These are phyloP conservation scores for Euwallacea fornicatus DNA, from an alignment of 1,140 invertebrate genomes.

Conservation along the genomic window DNA sequence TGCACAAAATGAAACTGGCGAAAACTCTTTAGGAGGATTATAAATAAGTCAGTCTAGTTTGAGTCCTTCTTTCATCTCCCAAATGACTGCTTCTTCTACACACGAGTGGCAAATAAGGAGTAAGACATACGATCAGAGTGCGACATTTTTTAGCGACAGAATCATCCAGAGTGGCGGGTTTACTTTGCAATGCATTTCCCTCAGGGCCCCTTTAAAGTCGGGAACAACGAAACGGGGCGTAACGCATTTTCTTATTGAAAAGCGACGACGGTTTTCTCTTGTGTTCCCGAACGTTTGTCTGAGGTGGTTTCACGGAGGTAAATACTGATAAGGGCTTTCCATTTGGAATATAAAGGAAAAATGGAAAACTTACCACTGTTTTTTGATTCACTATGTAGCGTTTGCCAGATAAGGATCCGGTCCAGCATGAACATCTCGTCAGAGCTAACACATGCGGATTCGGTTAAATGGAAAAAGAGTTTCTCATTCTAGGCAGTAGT, in stretches of 20 bases:
- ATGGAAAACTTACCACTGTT: too few species aligned
- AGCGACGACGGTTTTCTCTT: slow-evolving; percentile 19
- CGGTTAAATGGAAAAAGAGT: too few species aligned
- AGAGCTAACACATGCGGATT: too few species aligned
- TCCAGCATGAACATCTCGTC: too few species aligned
- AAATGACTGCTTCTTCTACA: slow-evolving; percentile 27
- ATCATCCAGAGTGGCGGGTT: slow-evolving; percentile 35
- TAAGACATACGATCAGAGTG: slow-evolving; percentile 33
- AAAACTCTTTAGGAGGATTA: too few species aligned
- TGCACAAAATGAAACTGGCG: too few species aligned
- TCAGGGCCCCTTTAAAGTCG: slow-evolving; percentile 18
- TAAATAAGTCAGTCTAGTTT: too few species aligned
- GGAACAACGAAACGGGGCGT: slow-evolving; percentile 13
- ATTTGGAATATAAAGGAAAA: too few species aligned
- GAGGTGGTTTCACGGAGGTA: slow-evolving; percentile 12
- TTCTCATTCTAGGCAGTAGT: too few species aligned
- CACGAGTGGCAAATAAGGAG: slow-evolving; percentile 32
- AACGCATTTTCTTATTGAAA: slow-evolving; percentile 40
- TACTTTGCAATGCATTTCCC: slow-evolving; percentile 39
- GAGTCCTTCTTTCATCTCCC: slow-evolving; percentile 5
- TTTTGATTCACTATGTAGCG: too few species aligned
- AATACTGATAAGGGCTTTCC: too few species aligned
- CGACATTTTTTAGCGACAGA: slow-evolving; percentile 34
- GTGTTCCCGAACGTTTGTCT: slow-evolving; percentile 12
- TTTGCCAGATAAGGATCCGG: too few species aligned